Base-by-base conservation (phyloP, 2,888 invertebrate genomes). In the Oscheius onirici region DNA sequence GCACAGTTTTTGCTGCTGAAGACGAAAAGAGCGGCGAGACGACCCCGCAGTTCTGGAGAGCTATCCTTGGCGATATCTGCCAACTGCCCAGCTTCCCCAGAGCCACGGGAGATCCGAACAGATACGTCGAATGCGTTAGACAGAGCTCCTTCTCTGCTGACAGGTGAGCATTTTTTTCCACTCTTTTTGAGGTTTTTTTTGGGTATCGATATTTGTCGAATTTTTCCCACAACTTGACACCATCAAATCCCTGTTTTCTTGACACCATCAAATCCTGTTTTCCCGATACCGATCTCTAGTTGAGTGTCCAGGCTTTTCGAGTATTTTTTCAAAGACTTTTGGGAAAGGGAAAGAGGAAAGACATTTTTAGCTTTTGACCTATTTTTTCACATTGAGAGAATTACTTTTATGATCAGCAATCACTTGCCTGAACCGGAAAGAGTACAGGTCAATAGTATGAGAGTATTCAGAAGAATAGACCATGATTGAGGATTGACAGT, bases 51-150 rank as follows among this genome's bases (percentile, higher is more conserved):
- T 85, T 83, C 69, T 86, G 86, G 86, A 71, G 83, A 61, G 86
- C 85, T 43, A 83, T 84, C 51, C 79, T 87, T 28, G 86, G 86
- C 52, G 86, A 87, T 70, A 82, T 87, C 71, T 87, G 87, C 71
- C 86, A 85, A 69, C 73, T 87, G 63, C 84, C 86, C 40, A 78
- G 77, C 26, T 82, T 86, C 75, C 86, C 85, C 11, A 75, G 84
- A 63, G 84, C 87, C 60, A 81, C 86, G 51, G 78, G 72, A 49
- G 83, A 85, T 69, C 84, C 87, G 43, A 78, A 78, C 57, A 69
- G 81, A 61, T 87, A 86, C 72, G 78, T 86, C 15, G 86, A 86
- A 69, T 86, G 86, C 79, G 82, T 86, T n/a, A 74, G 80, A 69
- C 81, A 83, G 73, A 73, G 75, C 71, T 73, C 78, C 44, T 79